These are phyloP conservation scores for Porites lutea DNA, from an alignment of 64 coral and sea anemone species.

Conservation along the genomic window DNA sequence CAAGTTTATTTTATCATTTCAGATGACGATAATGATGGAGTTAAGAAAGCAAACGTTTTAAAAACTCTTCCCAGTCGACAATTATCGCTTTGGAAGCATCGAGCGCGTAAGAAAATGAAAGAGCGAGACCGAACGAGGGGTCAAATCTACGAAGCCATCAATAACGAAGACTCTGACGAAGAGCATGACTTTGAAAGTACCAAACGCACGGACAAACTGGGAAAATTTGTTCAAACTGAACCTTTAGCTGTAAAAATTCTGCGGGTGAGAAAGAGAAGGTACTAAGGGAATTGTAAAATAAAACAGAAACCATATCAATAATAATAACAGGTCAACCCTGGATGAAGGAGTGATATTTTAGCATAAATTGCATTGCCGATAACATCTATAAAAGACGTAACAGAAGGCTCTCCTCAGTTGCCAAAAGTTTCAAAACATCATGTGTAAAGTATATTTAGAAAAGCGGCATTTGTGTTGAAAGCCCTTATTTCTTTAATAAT, in stretches of 20 bases:
- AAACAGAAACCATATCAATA: too few relatives aligned
- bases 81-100: slow-evolving; percentile 37
- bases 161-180: slow-evolving; percentile 10
- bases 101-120: background rate
- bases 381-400: too few relatives aligned
- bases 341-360: too few relatives aligned
- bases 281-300: background rate
- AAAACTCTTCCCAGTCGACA: slow-evolving; percentile 56
- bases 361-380: too few relatives aligned
- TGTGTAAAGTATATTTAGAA: too few relatives aligned
- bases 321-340: too few relatives aligned
- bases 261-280: slow-evolving; percentile 32
- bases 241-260: background rate
- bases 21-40: background rate
- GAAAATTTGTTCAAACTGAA: background rate
- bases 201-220: background rate
- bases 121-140: background rate
- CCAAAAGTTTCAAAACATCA: too few relatives aligned
- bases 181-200: background rate
- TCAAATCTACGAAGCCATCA: slow-evolving; percentile 23
- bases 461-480: too few relatives aligned
- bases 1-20: background rate
- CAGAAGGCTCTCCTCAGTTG: too few relatives aligned
- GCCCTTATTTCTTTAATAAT: too few relatives aligned
- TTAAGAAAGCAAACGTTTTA: background rate